Conservation (phyloP, 2,113 vertebrate genomes). For the Forbesichthys agassizii region DNA sequence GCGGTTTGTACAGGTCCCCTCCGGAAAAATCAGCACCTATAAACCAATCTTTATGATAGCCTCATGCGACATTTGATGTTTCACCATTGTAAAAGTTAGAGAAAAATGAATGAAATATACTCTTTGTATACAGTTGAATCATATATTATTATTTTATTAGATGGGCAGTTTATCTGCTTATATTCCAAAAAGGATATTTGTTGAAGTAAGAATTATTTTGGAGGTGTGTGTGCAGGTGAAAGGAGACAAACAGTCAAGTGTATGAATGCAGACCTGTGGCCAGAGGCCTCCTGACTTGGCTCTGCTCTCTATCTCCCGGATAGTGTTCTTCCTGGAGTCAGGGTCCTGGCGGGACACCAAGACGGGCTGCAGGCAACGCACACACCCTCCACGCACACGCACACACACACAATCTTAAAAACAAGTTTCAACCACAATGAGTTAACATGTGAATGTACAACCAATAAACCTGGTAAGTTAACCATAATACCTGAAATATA, state of each 20-base stretch:
- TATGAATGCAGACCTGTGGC: conserved; percentile 85
- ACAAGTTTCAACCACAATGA: neutral
- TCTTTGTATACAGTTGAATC: no score
- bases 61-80: neutral
- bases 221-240: neutral
- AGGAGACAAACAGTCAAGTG: no score
- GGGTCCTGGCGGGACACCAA: conserved; percentile 90
- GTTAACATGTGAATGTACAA: neutral
- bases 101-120: neutral
- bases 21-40: conserved; percentile 94
- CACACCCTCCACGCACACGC: conserved; percentile 61
- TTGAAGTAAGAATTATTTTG: conserved; percentile 8
- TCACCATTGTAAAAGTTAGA: neutral
- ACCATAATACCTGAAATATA: no score
- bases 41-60: conserved; percentile 51
- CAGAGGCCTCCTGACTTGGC: conserved; percentile 86
- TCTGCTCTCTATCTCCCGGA: conserved; percentile 85
- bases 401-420: conserved; percentile 6
- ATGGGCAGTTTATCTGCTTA: no score
- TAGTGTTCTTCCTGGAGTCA: conserved; percentile 91
- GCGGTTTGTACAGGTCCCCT: conserved; percentile 97
- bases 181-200: no score
- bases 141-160: no score
- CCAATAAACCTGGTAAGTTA: no score
- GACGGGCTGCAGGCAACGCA: conserved; percentile 88